Conservation (phyloP, 2,113 vertebrate species). For the Blennius ocellaris region DNA sequence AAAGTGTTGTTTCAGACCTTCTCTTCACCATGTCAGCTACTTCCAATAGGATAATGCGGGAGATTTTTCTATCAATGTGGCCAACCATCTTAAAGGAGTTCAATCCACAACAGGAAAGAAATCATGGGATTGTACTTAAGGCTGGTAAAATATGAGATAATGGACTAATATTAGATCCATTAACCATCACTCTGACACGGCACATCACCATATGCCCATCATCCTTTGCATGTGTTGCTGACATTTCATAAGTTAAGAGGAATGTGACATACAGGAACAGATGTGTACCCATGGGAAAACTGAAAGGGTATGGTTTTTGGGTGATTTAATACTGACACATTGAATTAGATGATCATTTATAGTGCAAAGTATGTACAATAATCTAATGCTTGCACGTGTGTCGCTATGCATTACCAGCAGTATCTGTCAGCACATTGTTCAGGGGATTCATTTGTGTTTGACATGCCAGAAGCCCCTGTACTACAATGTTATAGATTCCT, state of each 20-base stretch:
- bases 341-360: conserved; percentile 36
- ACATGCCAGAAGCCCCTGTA: neutral
- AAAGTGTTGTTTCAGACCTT: too few relatives aligned
- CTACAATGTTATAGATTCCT: neutral
- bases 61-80: too few relatives aligned
- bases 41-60: too few relatives aligned
- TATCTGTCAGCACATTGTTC: neutral
- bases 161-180: too few relatives aligned
- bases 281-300: conserved; percentile 52
- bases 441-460: conserved; percentile 4
- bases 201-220: neutral
- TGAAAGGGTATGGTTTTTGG: conserved; percentile 54
- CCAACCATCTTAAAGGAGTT: too few relatives aligned
- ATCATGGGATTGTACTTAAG: too few relatives aligned
- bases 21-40: too few relatives aligned
- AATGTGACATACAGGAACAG: conserved; percentile 46
- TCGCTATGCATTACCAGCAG: conserved; percentile 20
- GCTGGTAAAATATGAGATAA: too few relatives aligned
- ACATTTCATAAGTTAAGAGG: conserved; percentile 51
- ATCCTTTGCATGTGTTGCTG: conserved; percentile 12
- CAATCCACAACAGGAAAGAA: too few relatives aligned
- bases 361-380: conserved; percentile 1
- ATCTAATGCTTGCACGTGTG: neutral
- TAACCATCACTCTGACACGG: neutral
- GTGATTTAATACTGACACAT: conserved; percentile 39